Conservation (phyloP, 2,113 vertebrate species). For the Ranitomeya variabilis region DNA sequence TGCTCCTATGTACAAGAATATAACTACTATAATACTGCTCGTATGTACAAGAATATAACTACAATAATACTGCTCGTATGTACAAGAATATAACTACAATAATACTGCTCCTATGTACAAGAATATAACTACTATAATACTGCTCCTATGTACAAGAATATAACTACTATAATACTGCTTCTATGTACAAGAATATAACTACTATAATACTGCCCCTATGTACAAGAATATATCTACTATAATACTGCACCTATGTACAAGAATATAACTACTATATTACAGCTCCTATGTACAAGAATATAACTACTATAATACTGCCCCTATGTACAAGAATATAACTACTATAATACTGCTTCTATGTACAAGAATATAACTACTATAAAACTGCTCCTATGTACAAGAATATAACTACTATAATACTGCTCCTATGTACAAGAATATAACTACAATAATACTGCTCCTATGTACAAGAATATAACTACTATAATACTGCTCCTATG, state of each 20-base stretch:
- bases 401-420: not conserved
- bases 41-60: slow-evolving; percentile 13
- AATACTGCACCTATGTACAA: slow-evolving; percentile 5
- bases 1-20: no score
- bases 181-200: not conserved
- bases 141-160: slow-evolving; percentile 9
- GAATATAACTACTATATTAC: slow-evolving; percentile 20
- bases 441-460: not conserved
- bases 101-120: not conserved
- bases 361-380: slow-evolving; percentile 23
- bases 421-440: no score
- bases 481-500: slow-evolving; percentile 5
- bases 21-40: not conserved
- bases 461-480: slow-evolving; percentile 16
- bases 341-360: not conserved
- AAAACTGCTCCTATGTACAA: not conserved
- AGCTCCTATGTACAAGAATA: not conserved
- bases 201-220: slow-evolving; percentile 16
- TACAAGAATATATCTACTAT: no score
- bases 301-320: not conserved
- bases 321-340: no score
- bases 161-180: slow-evolving; percentile 3
- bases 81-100: not conserved
- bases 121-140: not conserved
- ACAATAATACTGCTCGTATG: not conserved